These are phyloP conservation scores for Anoplolepis gracilipes DNA, from an alignment of 1,140 invertebrate species.

Conservation along the genomic window DNA sequence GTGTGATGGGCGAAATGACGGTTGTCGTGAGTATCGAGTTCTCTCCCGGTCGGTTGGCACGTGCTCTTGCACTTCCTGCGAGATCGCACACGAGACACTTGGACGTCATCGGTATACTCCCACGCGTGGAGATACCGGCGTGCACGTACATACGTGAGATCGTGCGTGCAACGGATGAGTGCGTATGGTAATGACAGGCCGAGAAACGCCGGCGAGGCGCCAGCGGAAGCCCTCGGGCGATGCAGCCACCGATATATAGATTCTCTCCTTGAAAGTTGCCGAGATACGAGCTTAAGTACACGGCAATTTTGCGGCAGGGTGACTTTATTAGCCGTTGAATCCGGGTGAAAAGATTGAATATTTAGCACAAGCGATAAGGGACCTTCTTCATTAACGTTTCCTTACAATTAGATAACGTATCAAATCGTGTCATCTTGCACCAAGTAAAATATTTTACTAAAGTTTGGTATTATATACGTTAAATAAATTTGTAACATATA, in stretches of 20 bases:
- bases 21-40: constrained; percentile 51
- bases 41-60: constrained; percentile 29
- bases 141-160: constrained; percentile 78
- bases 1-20: constrained; percentile 14
- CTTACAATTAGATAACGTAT: not conserved
- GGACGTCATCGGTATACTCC: constrained; percentile 73
- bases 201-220: constrained; percentile 80
- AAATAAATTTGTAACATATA: not conserved
- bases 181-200: constrained; percentile 82
- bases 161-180: constrained; percentile 81
- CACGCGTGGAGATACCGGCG: constrained; percentile 74
- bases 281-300: constrained; percentile 14
- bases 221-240: constrained; percentile 77
- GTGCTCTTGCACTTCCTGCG: constrained; percentile 46
- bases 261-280: constrained; percentile 64
- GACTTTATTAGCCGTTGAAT: constrained; percentile 7
- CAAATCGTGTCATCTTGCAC: not conserved
- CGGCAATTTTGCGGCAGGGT: not conserved
- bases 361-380: not conserved
- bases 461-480: not conserved
- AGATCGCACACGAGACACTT: constrained; percentile 66
- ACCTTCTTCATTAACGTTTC: not conserved
- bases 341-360: not conserved
- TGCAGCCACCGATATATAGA: constrained; percentile 73
- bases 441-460: not conserved